phyloP scores from a whole-genome alignment of 1,140 invertebrate species.

The Heliconius hermathena region DNA sequence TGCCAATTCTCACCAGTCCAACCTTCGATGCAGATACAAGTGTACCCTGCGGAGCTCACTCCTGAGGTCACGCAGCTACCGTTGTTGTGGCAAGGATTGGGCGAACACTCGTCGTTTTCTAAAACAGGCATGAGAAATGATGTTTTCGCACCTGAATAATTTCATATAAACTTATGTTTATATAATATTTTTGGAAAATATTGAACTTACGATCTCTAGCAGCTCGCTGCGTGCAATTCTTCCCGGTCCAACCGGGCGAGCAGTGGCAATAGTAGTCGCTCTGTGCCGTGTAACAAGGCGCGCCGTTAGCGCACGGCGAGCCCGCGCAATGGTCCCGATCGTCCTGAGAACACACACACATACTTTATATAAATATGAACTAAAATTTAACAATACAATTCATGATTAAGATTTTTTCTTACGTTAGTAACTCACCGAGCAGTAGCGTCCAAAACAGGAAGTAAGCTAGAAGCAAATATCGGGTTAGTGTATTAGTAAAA shows the following conservation, averaged over 20 bases:
- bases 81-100: conserved; percentile 91
- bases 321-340: conserved; percentile 92
- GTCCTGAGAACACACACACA: conserved; percentile 80
- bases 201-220: conserved; percentile 53
- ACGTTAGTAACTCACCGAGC: conserved; percentile 60
- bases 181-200: neutral
- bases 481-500: conserved; percentile 66
- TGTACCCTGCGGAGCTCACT: conserved; percentile 86
- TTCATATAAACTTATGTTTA: neutral
- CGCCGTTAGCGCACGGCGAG: conserved; percentile 90
- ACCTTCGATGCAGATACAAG: conserved; percentile 91
- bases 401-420: neutral
- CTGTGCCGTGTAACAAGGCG: conserved; percentile 91
- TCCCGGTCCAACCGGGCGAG: conserved; percentile 91
- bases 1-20: conserved; percentile 83
- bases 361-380: neutral
- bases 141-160: too few species aligned
- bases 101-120: conserved; percentile 90
- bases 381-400: neutral
- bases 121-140: conserved; percentile 56
- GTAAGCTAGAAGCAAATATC: conserved; percentile 74
- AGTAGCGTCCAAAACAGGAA: conserved; percentile 73
- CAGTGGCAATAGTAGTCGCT: conserved; percentile 96
- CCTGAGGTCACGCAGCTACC: conserved; percentile 88
- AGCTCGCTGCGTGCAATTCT: conserved; percentile 91